Conservation (phyloP, 2,797 vertebrate species). For the Sebastolobus alascanus region DNA sequence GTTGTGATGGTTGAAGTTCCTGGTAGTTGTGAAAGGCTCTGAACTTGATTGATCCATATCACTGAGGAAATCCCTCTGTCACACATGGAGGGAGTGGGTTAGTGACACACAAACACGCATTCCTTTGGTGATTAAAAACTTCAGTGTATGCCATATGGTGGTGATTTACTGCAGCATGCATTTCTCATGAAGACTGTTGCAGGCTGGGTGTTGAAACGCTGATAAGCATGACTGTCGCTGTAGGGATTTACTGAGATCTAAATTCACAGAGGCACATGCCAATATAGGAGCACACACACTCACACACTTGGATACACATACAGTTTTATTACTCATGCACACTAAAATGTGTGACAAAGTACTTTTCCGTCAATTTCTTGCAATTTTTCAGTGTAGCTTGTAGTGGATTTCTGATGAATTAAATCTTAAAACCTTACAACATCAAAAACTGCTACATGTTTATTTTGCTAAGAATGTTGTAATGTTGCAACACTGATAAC, state of each 20-base stretch:
- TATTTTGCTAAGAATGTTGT: not conserved
- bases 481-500: constrained; percentile 1
- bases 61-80: constrained; percentile 42
- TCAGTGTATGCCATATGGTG: constrained; percentile 34
- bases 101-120: constrained; percentile 6
- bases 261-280: constrained; percentile 6
- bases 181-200: constrained; percentile 27
- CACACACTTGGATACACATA: not conserved
- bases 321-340: not conserved
- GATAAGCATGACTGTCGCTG: constrained; percentile 40
- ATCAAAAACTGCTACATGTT: not conserved
- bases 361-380: not conserved
- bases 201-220: constrained; percentile 25
- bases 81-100: constrained; percentile 23
- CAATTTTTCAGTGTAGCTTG: not conserved
- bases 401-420: not conserved
- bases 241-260: constrained; percentile 46
- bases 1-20: constrained; percentile 50
- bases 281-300: constrained; percentile 11
- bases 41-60: constrained; percentile 40
- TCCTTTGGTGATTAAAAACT: constrained; percentile 45
- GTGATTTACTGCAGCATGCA: constrained; percentile 19
- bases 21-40: constrained; percentile 43
- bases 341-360: not conserved
- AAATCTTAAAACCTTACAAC: not conserved